Conservation (phyloP, 2,797 vertebrate species). For the Neosilurus mollespiculum region DNA sequence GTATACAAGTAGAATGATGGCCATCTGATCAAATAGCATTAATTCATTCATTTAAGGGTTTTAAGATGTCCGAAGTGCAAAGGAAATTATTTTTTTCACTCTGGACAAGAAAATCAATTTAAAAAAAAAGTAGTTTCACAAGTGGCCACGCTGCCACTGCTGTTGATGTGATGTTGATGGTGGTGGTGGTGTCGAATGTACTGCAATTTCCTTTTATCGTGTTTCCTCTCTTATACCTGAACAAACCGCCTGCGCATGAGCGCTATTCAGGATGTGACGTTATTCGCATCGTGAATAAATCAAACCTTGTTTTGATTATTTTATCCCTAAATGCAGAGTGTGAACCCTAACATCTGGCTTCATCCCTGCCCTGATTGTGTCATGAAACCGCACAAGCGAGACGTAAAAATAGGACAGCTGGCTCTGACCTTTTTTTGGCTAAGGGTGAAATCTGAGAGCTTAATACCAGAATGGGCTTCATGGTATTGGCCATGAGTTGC, state of each 20-base stretch:
- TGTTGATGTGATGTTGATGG: too few relatives aligned
- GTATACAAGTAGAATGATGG: neutral
- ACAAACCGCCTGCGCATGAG: neutral
- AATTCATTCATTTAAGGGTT: neutral
- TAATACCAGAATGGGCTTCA: neutral
- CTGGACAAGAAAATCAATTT: neutral
- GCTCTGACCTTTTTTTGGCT: conserved; percentile 2
- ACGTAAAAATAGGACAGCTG: conserved; percentile 8
- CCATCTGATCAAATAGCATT: conserved; percentile 4
- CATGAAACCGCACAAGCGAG: neutral
- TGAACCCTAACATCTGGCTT: neutral
- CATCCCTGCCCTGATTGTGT: neutral
- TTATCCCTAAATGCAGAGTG: neutral
- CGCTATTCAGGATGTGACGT: neutral
- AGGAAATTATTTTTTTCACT: neutral
- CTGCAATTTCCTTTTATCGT: neutral
- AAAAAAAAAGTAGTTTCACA: too few relatives aligned
- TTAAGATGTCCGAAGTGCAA: neutral
- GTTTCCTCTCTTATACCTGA: neutral
- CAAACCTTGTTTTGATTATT: neutral
- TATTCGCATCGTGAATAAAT: neutral
- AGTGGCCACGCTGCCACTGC: neutral
- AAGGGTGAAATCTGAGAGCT: conserved; percentile 27
- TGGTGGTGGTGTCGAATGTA: neutral
- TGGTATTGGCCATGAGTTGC: neutral